Evolutionary conservation across 1,140 invertebrate species (phyloP).

Genomic region (Antheraea mylitta): DNA sequence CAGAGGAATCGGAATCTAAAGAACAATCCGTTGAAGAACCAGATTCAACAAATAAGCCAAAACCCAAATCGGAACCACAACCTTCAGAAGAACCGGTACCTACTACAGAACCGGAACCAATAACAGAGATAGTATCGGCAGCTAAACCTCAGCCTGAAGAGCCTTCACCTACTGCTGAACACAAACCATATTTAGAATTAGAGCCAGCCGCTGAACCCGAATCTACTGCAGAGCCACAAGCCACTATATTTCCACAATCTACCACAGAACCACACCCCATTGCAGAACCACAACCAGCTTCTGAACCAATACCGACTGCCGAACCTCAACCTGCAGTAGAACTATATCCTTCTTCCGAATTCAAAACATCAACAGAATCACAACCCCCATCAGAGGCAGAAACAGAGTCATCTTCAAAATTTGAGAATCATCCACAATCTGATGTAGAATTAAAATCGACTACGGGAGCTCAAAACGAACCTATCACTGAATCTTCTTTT

Average conservation of each 20-base stretch:
- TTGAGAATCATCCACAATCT: not conserved
- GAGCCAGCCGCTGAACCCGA: constrained; percentile 21
- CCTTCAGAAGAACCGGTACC: constrained; percentile 31
- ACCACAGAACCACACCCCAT: constrained; percentile 27
- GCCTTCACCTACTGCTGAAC: constrained; percentile 12
- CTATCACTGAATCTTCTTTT: not conserved
- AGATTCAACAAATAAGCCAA: constrained; percentile 34
- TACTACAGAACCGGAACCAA: constrained; percentile 27
- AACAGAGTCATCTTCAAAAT: not conserved
- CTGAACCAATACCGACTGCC: constrained; percentile 25
- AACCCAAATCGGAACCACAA: constrained; percentile 32
- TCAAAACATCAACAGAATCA: not conserved
- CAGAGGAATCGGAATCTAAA: constrained; percentile 31
- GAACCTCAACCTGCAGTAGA: constrained; percentile 1
- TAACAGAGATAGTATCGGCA: constrained; percentile 31
- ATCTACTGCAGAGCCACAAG: constrained; percentile 25
- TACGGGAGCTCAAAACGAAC: not conserved
- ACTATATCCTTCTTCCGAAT: not conserved
- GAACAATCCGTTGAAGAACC: constrained; percentile 33
- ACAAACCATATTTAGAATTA: not conserved
- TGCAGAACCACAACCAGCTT: constrained; percentile 27
- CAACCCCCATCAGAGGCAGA: not conserved
- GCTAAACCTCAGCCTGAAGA: constrained; percentile 27
- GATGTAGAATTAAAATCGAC: not conserved
- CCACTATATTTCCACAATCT: constrained; percentile 26